Evolutionary conservation across 2,888 invertebrate species (phyloP).

Genomic region (Amorpha juglandis): DNA sequence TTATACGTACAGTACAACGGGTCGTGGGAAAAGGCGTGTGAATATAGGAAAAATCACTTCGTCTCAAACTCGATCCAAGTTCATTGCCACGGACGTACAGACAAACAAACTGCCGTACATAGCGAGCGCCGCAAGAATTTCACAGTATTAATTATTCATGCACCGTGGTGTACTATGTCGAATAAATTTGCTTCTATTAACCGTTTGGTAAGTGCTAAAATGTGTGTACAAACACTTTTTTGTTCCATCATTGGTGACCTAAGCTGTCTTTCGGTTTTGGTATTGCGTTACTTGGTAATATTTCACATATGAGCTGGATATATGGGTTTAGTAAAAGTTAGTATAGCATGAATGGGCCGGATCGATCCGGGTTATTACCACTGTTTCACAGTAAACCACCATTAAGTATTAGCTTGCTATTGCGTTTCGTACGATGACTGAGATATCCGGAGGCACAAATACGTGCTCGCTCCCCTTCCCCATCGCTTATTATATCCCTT

Average conservation of each 20-base stretch:
- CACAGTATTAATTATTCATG: constrained; percentile 56
- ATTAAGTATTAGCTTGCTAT: no score
- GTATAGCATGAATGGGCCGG: no score
- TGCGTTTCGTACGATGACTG: no score
- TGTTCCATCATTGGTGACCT: constrained; percentile 29
- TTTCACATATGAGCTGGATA: constrained; percentile 7
- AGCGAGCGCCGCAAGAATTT: constrained; percentile 30
- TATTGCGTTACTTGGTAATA: neutral
- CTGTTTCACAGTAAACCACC: no score
- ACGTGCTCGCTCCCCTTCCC: no score
- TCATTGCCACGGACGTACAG: constrained; percentile 32
- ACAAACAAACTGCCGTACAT: constrained; percentile 39
- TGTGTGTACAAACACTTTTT: constrained; percentile 34
- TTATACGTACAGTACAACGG: neutral
- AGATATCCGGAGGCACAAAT: no score
- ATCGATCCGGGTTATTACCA: no score
- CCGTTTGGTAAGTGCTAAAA: constrained; percentile 30
- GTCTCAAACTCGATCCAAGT: constrained; percentile 36
- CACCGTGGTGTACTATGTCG: constrained; percentile 50
- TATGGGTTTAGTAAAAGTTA: no score
- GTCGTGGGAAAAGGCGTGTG: constrained; percentile 17
- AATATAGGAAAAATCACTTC: constrained; percentile 29
- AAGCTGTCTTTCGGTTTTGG: constrained; percentile 8
- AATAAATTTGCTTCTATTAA: constrained; percentile 57
- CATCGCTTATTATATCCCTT: no score